phyloP scores from a whole-genome alignment of 2,113 vertebrate species.

The Leucoraja erinaceus region DNA sequence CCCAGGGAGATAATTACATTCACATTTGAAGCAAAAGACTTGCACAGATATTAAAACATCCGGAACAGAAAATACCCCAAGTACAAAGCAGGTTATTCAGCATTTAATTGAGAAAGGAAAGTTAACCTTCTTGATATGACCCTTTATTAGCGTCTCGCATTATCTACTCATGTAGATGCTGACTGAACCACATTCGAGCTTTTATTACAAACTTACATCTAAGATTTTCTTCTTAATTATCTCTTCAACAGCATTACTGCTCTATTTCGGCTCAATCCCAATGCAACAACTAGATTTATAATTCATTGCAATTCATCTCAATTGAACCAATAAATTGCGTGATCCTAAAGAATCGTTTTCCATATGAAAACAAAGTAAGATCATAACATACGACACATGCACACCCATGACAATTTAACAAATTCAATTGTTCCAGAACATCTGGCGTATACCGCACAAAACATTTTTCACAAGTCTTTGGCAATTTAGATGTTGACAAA shows the following conservation, averaged over 20 bases:
- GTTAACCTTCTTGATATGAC: background rate
- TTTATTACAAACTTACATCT: background rate
- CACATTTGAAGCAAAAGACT: slow-evolving; percentile 6
- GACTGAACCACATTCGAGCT: background rate
- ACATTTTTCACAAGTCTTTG: background rate
- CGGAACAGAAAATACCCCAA: background rate
- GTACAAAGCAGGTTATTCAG: background rate
- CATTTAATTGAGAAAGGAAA: background rate
- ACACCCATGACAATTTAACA: background rate
- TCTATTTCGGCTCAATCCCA: background rate
- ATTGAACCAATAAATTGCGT: background rate
- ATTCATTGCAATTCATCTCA: background rate
- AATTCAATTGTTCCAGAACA: background rate
- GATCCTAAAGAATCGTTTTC: background rate
- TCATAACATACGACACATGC: no score
- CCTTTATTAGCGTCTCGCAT: background rate
- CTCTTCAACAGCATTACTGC: background rate
- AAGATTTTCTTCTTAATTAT: background rate
- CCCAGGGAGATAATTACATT: background rate
- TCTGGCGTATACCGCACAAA: background rate
- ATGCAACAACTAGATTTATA: background rate
- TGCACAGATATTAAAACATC: slow-evolving; percentile 12
- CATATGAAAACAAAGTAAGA: background rate
- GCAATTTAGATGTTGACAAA: background rate
- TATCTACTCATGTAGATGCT: background rate